Evolutionary conservation across 2,888 invertebrate species (phyloP), one percentile per base, ranked within the genome.

Genomic region (Neelides folsomi): DNA sequence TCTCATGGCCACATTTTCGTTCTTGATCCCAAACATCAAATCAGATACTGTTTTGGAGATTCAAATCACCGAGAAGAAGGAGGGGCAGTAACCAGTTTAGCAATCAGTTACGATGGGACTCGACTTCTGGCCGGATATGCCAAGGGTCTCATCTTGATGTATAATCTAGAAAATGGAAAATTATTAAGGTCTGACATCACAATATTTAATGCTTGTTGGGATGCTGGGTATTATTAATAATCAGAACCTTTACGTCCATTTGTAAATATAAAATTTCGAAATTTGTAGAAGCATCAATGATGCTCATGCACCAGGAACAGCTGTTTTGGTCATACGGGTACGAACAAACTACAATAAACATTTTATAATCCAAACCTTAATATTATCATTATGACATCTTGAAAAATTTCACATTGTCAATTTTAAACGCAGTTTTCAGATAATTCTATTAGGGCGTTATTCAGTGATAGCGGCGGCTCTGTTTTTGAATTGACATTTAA

Each of bases 401-500:
- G 37, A 19, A 35, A 2, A 40, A 39, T 12, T 10, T 42, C 10
- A 37, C 9, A 37, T 41, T 5, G n/a, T 7, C 1, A 16, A 35
- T 20, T 47, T 27, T 47, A 35, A 37, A 58, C 66, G 13, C 66
- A 79, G 77, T 82, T 81, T 67, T 82, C 85, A 58, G 83, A 82
- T 67, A 78, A 79, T 58, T 77, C 81, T 5, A 79, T 81, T 20
- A 69, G 86, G 53, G 88, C 86, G 1, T 72, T 88, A 34, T 83
- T 83, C 64, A 84, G 89, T 16, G 95, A 97, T 68, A 87, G 86
- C 44, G 89, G 93, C 2, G 97, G 97, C 0, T 95, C 93, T 1
- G 94, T 97, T 1, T 97, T 93, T 79, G 83, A 92, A 60, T 74
- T 95, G 37, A 86, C 82, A 66, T 93, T 94, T 68, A 87, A 86